Conservation (phyloP, 92 coral and sea anemone species). For the Nematostella vectensis region DNA sequence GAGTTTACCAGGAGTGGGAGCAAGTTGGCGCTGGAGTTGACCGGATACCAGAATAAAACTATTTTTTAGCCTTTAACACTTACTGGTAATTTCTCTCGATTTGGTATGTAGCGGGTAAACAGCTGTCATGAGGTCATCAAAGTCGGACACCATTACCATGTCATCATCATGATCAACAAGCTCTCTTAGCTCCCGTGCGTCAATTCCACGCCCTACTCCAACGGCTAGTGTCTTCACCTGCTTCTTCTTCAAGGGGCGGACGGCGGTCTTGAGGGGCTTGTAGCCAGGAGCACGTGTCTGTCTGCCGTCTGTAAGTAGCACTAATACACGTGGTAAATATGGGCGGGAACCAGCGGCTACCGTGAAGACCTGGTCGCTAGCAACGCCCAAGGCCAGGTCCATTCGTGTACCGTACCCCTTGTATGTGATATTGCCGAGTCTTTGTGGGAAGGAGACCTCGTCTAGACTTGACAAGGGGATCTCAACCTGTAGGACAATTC, state of each 20-base stretch:
- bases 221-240: constrained; percentile 37
- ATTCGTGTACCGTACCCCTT: constrained; percentile 54
- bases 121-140: constrained; percentile 35
- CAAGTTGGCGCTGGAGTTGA: no score
- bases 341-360: constrained; percentile 46
- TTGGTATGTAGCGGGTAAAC: constrained; percentile 21
- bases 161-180: constrained; percentile 29
- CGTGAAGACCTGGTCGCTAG: constrained; percentile 42
- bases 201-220: constrained; percentile 43
- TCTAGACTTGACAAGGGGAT: not conserved
- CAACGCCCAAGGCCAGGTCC: constrained; percentile 43
- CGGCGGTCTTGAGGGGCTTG: constrained; percentile 43
- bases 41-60: no score
- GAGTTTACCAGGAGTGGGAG: no score
- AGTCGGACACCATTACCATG: constrained; percentile 29
- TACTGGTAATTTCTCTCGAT: constrained; percentile 44
- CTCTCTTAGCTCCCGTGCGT: constrained; percentile 29
- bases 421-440: constrained; percentile 23
- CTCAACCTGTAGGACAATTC: not conserved
- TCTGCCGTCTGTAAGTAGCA: constrained; percentile 68
- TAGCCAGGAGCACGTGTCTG: constrained; percentile 45
- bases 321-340: constrained; percentile 40
- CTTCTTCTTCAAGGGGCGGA: constrained; percentile 41
- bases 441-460: not conserved
- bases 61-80: constrained; percentile 28